Evolutionary conservation across 2,113 vertebrate species (phyloP).

Genomic region (Madoqua kirkii): DNA sequence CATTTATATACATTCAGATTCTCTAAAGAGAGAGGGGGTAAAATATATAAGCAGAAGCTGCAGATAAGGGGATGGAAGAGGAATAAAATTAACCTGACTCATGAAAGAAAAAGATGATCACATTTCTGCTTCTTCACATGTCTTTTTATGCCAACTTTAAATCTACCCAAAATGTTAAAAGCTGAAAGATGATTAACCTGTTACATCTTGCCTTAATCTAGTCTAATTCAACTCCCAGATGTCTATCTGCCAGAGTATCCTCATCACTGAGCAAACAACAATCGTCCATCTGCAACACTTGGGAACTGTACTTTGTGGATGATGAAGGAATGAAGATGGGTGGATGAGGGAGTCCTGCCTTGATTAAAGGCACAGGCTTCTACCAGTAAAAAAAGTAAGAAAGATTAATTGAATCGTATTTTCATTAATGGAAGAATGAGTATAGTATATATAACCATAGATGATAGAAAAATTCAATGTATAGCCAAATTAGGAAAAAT

Average conservation of each 20-base stretch:
- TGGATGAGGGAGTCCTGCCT: background rate
- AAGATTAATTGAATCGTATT: background rate
- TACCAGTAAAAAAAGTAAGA: background rate
- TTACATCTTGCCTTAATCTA: slow-evolving; percentile 30
- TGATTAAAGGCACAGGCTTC: background rate
- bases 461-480: background rate
- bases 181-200: slow-evolving; percentile 18
- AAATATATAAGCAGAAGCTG: background rate
- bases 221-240: background rate
- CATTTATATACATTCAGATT: background rate
- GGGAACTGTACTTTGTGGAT: background rate
- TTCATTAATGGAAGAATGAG: background rate
- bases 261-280: background rate
- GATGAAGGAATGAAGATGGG: background rate
- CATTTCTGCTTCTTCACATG: slow-evolving; percentile 2
- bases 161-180: slow-evolving; percentile 36
- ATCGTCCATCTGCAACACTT: background rate
- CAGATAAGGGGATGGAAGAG: background rate
- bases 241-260: background rate
- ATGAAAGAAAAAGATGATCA: background rate
- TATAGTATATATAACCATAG: background rate
- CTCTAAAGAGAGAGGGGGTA: background rate
- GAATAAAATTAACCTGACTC: background rate
- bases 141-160: slow-evolving; percentile 31
- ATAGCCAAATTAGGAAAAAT: background rate